A percentile compares a stretch with the other conserved stretches of the same genome.
phyloP scores from a whole-genome alignment of 2,888 invertebrate species.

The Selenia dentaria region DNA sequence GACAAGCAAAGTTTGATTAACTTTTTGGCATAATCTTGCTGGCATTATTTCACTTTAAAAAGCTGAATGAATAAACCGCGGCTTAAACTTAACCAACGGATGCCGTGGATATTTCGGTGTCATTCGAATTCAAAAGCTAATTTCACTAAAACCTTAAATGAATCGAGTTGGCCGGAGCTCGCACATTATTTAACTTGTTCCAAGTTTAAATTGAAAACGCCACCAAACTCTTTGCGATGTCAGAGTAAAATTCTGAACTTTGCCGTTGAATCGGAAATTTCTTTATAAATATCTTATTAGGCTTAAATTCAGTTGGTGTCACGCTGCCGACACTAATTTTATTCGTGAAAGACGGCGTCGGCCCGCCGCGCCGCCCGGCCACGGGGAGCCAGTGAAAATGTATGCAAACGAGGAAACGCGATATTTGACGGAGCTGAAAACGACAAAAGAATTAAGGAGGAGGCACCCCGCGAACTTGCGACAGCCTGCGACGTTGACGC shows the following conservation, averaged over 20 bases:
- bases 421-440: conserved; percentile 81
- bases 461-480: conserved; percentile 21
- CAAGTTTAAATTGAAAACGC: conserved; percentile 84
- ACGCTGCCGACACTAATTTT: conserved; percentile 84
- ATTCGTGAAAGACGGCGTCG: conserved; percentile 78
- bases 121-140: conserved; percentile 81
- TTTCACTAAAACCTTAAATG: conserved; percentile 83
- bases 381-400: conserved; percentile 68
- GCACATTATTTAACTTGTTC: conserved; percentile 83
- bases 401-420: conserved; percentile 80
- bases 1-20: conserved; percentile 23
- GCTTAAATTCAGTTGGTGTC: conserved; percentile 84
- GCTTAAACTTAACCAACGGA: conserved; percentile 52
- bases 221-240: conserved; percentile 80
- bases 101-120: conserved; percentile 70
- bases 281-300: conserved; percentile 84
- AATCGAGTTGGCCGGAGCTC: conserved; percentile 79
- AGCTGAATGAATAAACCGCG: conserved; percentile 53
- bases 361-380: conserved; percentile 52
- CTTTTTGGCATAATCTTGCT: conserved; percentile 28
- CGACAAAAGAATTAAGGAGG: conserved; percentile 80
- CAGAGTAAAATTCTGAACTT: conserved; percentile 83
- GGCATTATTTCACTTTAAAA: conserved; percentile 42
- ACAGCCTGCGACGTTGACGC: conserved; percentile 42
- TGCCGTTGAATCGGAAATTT: conserved; percentile 83